Conservation (phyloP, 1,140 invertebrate genomes). For the Megalonaias nervosa region DNA sequence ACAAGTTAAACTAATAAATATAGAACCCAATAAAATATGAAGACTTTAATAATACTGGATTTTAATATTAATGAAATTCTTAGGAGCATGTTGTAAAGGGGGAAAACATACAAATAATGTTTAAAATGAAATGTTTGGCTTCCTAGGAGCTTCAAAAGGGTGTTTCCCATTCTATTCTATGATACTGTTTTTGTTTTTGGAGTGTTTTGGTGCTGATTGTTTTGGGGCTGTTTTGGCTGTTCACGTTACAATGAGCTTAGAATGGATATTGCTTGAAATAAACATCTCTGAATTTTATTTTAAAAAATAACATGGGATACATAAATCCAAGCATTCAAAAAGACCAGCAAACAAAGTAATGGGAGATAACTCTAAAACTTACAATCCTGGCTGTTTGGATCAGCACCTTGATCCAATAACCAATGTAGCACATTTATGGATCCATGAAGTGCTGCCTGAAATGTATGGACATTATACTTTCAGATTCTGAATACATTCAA, state of each 20-base stretch:
- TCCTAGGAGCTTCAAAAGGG: no score
- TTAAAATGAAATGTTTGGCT: no score
- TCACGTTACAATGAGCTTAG: not conserved
- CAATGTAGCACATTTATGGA: conserved; percentile 64
- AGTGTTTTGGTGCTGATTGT: no score
- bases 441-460: conserved; percentile 66
- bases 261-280: not conserved
- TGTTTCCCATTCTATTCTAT: no score
- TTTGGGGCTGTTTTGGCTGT: no score
- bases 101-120: no score
- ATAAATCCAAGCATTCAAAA: not conserved
- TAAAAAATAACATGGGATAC: not conserved
- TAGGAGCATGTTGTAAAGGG: no score
- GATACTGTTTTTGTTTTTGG: no score
- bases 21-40: no score
- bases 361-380: conserved; percentile 36
- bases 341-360: not conserved
- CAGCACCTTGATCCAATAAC: conserved; percentile 65
- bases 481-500: not conserved
- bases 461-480: conserved; percentile 13
- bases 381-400: conserved; percentile 66
- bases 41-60: no score
- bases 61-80: no score
- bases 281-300: not conserved
- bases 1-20: no score